phyloP scores from a whole-genome alignment of 2,797 vertebrate genomes.

The Neosilurus mollespiculum region DNA sequence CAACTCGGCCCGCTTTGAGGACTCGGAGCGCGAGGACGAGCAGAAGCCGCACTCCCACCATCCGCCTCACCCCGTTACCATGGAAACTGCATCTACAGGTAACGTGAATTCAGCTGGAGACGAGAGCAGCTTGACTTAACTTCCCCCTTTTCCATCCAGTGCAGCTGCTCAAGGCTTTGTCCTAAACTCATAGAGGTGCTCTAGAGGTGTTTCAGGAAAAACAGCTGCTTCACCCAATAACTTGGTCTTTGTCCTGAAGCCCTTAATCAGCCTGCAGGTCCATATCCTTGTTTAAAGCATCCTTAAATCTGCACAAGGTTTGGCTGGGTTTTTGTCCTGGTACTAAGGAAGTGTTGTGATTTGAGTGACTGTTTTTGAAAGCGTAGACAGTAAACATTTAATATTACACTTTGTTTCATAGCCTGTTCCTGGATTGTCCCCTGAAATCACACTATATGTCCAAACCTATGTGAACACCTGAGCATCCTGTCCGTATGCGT shows the following conservation, averaged over 20 bases:
- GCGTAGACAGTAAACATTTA: background rate
- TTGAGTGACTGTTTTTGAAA: background rate
- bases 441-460: background rate
- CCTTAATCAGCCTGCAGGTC: too few species aligned
- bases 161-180: too few species aligned
- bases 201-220: background rate
- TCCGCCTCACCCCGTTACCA: conserved; percentile 84
- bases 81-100: conserved; percentile 99
- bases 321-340: background rate
- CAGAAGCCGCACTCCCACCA: conserved; percentile 67
- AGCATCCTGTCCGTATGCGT: background rate
- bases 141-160: background rate
- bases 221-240: background rate
- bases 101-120: conserved; percentile 63
- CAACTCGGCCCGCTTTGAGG: conserved; percentile 64
- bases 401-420: background rate
- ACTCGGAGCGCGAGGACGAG: conserved; percentile 62
- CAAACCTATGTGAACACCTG: background rate
- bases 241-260: background rate
- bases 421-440: background rate
- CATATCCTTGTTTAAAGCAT: too few species aligned
- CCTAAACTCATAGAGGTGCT: background rate
- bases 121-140: conserved; percentile 29
- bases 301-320: background rate
- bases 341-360: background rate